Conservation (phyloP, 1,140 invertebrate species). For the Triops cancriformis region DNA sequence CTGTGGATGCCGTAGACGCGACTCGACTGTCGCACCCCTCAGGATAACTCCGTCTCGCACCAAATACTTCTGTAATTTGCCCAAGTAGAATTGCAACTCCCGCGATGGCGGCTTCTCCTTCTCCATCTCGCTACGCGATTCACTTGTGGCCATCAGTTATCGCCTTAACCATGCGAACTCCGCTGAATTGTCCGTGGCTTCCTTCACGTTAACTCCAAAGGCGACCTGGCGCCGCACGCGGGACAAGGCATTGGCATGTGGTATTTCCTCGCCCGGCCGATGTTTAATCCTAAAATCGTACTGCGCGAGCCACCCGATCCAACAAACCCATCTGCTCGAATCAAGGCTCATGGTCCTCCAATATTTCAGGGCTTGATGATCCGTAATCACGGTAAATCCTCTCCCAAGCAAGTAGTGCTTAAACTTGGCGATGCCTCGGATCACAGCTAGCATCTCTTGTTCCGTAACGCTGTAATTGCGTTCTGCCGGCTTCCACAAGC, state of each 20-base stretch:
- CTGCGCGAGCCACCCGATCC: background rate
- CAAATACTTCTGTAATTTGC: background rate
- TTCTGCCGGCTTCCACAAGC: no score
- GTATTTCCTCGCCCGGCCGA: background rate
- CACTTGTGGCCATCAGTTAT: background rate
- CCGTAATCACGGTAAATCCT: constrained; percentile 37
- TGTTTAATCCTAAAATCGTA: constrained; percentile 12
- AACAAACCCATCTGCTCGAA: background rate
- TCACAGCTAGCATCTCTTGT: constrained; percentile 38
- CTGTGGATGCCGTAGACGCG: background rate
- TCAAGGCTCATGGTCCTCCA: background rate
- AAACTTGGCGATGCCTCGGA: constrained; percentile 41
- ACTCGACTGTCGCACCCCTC: background rate
- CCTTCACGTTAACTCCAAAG: background rate
- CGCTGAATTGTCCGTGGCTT: background rate
- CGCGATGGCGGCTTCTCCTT: background rate
- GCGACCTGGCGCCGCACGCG: background rate
- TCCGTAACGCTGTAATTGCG: constrained; percentile 43
- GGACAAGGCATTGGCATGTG: background rate
- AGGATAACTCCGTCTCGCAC: background rate
- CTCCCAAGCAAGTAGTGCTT: constrained; percentile 38
- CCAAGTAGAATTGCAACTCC: background rate
- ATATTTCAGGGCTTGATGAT: no score
- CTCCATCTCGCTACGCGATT: background rate
- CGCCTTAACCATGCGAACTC: background rate